A percentile compares a stretch with the other conserved stretches of the same genome.
phyloP scores from a whole-genome alignment of 2,888 invertebrate species.

The Ceramica pisi region DNA sequence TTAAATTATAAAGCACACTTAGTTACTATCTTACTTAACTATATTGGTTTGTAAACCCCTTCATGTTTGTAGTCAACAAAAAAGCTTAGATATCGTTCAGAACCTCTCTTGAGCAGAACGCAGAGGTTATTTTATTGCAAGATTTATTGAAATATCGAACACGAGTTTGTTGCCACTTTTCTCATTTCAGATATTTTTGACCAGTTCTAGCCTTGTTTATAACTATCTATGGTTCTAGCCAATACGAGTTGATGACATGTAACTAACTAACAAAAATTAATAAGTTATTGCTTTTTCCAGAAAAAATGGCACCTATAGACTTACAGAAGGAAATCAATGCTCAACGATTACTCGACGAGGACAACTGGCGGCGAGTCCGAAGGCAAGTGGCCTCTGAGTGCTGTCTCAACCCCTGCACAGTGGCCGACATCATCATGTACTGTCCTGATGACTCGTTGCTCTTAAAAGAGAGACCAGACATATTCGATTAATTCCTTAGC shows the following conservation, averaged over 20 bases:
- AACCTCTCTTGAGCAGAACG: too few relatives aligned
- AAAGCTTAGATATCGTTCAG: too few relatives aligned
- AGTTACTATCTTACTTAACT: too few relatives aligned
- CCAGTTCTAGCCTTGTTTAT: too few relatives aligned
- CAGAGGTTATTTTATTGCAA: too few relatives aligned
- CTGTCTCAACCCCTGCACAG: constrained; percentile 80
- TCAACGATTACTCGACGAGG: constrained; percentile 69
- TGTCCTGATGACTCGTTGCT: constrained; percentile 81
- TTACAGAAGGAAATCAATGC: constrained; percentile 73
- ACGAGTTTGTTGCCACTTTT: too few relatives aligned
- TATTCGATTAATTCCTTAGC: constrained; percentile 72
- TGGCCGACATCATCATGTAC: constrained; percentile 82
- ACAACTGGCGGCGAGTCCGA: constrained; percentile 77
- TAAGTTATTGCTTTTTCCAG: constrained; percentile 67
- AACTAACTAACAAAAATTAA: background rate
- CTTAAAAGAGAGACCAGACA: constrained; percentile 78
- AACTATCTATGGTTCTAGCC: background rate
- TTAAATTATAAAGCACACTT: background rate
- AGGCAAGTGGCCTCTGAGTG: constrained; percentile 84
- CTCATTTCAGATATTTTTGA: too few relatives aligned
- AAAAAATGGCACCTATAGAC: constrained; percentile 79
- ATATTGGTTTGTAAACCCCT: too few relatives aligned
- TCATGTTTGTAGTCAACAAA: too few relatives aligned
- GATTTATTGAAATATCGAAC: too few relatives aligned
- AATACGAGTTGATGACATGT: background rate